Conservation (phyloP, 37 sponge, comb jelly and placozoan genomes). For the Cladorhizidae sp. region DNA sequence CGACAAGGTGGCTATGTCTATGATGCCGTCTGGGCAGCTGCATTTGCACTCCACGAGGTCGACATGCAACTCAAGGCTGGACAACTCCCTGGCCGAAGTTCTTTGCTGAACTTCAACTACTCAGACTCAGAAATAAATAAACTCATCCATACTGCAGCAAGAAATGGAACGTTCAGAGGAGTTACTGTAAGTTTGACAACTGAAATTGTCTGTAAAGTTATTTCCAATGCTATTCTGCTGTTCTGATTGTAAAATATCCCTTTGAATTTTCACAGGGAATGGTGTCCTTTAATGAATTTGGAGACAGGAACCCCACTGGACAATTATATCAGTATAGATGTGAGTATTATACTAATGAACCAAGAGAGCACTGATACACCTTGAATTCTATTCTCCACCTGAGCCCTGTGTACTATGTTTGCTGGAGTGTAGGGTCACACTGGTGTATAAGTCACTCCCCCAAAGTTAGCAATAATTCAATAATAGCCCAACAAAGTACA, state of each 20-base stretch:
- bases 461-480: too few relatives aligned
- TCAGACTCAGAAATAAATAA: constrained; percentile 9
- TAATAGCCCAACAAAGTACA: too few relatives aligned
- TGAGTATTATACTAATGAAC: too few relatives aligned
- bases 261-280: constrained; percentile 21
- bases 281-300: constrained; percentile 33
- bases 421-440: too few relatives aligned
- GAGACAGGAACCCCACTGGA: constrained; percentile 41
- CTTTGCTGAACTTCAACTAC: constrained; percentile 22
- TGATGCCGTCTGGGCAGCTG: constrained; percentile 64
- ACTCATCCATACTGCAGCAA: constrained; percentile 5
- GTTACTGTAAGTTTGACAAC: constrained; percentile 44
- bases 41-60: constrained; percentile 33
- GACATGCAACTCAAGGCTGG: constrained; percentile 5
- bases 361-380: too few relatives aligned
- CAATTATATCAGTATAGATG: constrained; percentile 42
- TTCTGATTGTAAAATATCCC: neutral
- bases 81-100: neutral
- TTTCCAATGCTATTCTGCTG: neutral
- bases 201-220: neutral
- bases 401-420: too few relatives aligned
- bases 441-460: too few relatives aligned
- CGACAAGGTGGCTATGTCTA: constrained; percentile 28
- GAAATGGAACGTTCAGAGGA: constrained; percentile 22
- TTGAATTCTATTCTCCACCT: too few relatives aligned